Evolutionary conservation across 2,113 vertebrate species (phyloP).

Genomic region (Ginglymostoma cirratum): DNA sequence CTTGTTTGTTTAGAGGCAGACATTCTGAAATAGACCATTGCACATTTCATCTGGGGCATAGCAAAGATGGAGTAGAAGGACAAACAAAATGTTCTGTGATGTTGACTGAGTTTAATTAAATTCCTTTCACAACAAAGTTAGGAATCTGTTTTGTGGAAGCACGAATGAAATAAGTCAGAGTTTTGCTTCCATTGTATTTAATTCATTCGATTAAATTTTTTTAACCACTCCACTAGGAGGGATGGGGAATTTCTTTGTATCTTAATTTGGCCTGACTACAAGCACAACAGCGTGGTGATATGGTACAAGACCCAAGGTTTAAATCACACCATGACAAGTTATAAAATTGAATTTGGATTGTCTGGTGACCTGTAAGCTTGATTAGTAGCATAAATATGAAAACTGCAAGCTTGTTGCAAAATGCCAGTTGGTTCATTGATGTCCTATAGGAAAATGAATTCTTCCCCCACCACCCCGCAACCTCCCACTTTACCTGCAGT

Average conservation of each 20-base stretch:
- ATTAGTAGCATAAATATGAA: neutral
- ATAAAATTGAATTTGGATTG: neutral
- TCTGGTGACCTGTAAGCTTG: neutral
- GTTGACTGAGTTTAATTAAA: constrained; percentile 3
- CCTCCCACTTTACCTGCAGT: neutral
- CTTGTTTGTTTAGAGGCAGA: neutral
- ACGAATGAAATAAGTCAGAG: neutral
- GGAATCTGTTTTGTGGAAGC: neutral
- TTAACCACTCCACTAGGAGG: neutral
- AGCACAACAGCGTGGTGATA: neutral
- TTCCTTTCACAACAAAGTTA: too few relatives aligned
- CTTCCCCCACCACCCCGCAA: neutral
- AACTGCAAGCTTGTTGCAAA: neutral
- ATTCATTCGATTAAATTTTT: neutral
- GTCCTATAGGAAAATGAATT: neutral
- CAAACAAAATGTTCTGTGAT: neutral
- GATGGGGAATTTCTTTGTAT: neutral
- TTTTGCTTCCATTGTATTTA: neutral
- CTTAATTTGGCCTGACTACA: neutral
- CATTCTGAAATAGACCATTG: neutral
- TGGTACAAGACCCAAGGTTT: neutral
- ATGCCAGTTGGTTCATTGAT: neutral
- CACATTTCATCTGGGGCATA: neutral
- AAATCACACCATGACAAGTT: neutral
- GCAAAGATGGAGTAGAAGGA: neutral